Percentiles rank a stretch among this genome's conserved stretches.
Evolutionary conservation across 2,888 invertebrate genomes (phyloP).

Genomic region (Deilephila porcellus): DNA sequence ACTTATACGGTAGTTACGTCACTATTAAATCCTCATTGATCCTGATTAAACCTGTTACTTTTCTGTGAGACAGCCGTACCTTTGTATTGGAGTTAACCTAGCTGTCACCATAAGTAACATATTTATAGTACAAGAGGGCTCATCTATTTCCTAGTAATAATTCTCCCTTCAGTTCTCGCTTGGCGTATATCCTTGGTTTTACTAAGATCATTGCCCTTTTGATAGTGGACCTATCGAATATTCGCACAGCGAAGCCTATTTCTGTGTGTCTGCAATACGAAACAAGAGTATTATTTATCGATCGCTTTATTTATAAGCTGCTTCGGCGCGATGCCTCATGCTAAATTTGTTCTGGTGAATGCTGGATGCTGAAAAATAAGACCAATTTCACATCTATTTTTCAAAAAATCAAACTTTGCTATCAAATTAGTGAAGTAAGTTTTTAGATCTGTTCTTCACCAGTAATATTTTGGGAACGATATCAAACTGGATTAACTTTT

Average conservation of each 20-base stretch:
- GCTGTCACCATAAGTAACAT: neutral
- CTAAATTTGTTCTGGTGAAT: neutral
- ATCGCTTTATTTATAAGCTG: constrained; percentile 15
- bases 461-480: too few species aligned
- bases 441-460: too few species aligned
- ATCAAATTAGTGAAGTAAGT: too few species aligned
- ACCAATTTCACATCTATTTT: too few species aligned
- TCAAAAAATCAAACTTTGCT: too few species aligned
- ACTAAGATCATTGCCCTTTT: neutral
- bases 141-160: neutral
- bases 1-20: too few species aligned
- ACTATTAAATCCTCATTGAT: too few species aligned
- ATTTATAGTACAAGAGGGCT: neutral
- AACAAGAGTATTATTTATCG: constrained; percentile 14
- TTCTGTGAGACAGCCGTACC: too few species aligned
- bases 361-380: too few species aligned
- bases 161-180: neutral
- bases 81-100: too few species aligned
- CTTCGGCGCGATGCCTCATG: neutral
- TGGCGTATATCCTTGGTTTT: neutral
- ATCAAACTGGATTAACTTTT: too few species aligned
- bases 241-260: constrained; percentile 1
- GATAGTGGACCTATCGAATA: neutral
- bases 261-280: constrained; percentile 12
- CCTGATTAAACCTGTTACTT: too few species aligned